These are phyloP conservation scores for Nymphicus hollandicus DNA, from an alignment of 2,113 vertebrate species.

Conservation along the genomic window DNA sequence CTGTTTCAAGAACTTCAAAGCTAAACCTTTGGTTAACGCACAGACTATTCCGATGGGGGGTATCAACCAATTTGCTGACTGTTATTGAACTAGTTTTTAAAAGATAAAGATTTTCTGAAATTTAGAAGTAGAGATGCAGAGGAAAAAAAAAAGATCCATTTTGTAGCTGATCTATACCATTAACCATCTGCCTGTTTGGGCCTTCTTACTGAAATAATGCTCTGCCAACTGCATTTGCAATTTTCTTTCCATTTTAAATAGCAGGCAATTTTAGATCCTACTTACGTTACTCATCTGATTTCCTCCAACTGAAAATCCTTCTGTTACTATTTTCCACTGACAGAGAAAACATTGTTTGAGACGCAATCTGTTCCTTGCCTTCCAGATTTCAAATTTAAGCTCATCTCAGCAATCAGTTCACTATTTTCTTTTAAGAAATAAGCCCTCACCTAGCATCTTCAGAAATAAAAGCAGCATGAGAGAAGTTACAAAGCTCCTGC, in stretches of 20 bases:
- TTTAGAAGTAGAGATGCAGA: not conserved
- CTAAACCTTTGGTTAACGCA: not conserved
- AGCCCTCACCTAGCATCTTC: not conserved
- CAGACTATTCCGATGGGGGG: not conserved
- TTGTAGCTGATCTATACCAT: not conserved
- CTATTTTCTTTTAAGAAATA: not conserved
- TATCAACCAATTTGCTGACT: not conserved
- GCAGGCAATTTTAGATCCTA: constrained; percentile 7
- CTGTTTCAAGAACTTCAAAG: not conserved
- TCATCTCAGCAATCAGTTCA: not conserved
- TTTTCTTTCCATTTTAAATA: constrained; percentile 23
- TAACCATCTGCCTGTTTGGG: not conserved
- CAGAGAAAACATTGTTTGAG: constrained; percentile 43
- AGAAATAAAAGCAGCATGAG: not conserved
- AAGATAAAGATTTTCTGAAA: not conserved
- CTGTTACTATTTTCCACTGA: not conserved
- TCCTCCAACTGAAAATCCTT: constrained; percentile 36
- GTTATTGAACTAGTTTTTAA: not conserved
- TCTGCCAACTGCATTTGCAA: not conserved
- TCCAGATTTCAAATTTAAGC: not conserved
- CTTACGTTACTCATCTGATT: constrained; percentile 47
- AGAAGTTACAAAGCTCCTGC: not conserved
- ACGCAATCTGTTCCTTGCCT: not conserved
- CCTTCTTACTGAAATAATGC: not conserved
- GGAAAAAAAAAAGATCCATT: not conserved